Evolutionary conservation across 37 sponge, comb jelly and placozoan species (phyloP).

Genomic region (Geodia barretti): DNA sequence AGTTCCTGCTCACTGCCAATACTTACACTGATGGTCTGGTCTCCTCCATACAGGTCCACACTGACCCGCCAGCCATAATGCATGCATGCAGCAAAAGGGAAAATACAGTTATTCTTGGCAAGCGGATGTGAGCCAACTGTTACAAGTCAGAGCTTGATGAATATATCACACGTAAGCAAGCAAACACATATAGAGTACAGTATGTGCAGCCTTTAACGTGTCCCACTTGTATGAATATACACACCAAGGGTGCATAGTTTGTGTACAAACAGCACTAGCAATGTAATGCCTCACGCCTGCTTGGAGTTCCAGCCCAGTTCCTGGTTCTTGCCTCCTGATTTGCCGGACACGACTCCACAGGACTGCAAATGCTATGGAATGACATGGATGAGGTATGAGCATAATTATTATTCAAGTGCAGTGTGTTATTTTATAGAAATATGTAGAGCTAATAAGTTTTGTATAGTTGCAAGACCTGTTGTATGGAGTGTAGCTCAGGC

Average conservation of each 20-base stretch:
- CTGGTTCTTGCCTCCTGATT: background rate
- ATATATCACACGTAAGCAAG: background rate
- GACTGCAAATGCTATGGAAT: background rate
- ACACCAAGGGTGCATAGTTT: too few species aligned
- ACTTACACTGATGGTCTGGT: conserved; percentile 49
- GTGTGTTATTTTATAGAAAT: too few species aligned
- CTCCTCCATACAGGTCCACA: conserved; percentile 50
- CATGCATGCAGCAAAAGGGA: background rate
- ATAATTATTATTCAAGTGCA: background rate
- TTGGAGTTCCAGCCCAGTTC: background rate
- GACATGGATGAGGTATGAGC: too few species aligned
- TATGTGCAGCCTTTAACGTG: background rate
- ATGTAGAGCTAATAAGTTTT: too few species aligned
- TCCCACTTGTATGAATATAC: background rate
- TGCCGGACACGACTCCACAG: background rate
- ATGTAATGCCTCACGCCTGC: background rate
- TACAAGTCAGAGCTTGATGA: too few species aligned
- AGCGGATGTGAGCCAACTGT: too few species aligned
- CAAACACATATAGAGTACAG: background rate
- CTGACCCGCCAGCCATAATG: background rate
- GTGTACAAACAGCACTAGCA: background rate
- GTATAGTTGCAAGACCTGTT: too few species aligned
- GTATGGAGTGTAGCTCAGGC: conserved; percentile 64
- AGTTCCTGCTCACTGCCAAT: conserved; percentile 46
- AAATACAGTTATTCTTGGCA: too few species aligned